phyloP scores from a whole-genome alignment of 2,888 invertebrate genomes.

The Dicyrtomina minuta region DNA sequence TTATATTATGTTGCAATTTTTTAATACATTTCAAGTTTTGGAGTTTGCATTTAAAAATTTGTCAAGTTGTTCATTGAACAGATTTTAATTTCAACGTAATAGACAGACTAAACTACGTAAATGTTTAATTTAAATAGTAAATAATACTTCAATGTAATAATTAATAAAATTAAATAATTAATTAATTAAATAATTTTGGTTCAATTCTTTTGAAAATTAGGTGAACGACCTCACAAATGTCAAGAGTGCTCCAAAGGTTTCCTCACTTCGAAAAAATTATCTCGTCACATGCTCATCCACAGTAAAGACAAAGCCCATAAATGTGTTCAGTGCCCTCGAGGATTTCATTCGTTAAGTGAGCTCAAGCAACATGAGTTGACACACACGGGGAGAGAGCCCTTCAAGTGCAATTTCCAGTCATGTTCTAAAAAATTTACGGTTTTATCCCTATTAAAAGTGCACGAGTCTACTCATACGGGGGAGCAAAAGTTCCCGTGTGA shows the following conservation, averaged over 20 bases:
- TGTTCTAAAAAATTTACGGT: slow-evolving; percentile 11
- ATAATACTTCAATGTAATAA: no score
- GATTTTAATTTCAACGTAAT: no score
- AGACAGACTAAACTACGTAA: no score
- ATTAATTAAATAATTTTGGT: no score
- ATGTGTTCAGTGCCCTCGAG: neutral
- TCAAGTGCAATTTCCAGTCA: neutral
- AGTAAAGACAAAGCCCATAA: neutral
- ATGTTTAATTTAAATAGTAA: no score
- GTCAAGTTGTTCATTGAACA: no score
- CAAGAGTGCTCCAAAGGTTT: slow-evolving; percentile 9
- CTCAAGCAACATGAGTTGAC: neutral
- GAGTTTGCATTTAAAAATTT: no score
- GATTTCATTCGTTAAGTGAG: neutral
- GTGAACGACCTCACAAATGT: slow-evolving; percentile 9
- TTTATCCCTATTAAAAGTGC: neutral
- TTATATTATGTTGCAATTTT: neutral
- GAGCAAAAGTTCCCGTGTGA: slow-evolving; percentile 3
- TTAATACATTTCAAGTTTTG: no score
- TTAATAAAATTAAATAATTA: no score
- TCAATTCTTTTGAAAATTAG: no score
- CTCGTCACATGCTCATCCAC: slow-evolving; percentile 9
- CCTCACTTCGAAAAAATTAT: slow-evolving; percentile 5
- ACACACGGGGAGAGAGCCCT: neutral
- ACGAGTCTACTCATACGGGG: slow-evolving; percentile 4